These are phyloP conservation scores for Garrulus glandarius DNA, from an alignment of 2,797 vertebrate species.

Conservation along the genomic window DNA sequence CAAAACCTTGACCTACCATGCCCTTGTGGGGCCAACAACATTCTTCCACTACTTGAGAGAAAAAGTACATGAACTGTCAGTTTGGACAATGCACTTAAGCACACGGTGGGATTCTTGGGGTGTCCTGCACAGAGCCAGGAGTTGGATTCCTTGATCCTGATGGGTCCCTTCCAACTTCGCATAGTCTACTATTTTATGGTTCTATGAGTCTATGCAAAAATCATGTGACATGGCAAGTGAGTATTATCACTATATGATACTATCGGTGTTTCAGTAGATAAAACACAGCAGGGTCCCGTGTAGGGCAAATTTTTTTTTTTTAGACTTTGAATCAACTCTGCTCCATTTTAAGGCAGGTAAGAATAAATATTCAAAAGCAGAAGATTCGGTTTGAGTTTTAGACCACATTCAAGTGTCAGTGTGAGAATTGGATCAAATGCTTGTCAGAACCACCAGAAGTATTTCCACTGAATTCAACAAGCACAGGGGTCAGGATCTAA, in stretches of 20 bases:
- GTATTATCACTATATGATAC: not conserved
- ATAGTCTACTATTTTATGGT: not conserved
- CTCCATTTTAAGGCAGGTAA: not conserved
- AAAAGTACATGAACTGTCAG: not conserved
- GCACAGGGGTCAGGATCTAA: not conserved
- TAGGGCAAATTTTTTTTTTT: not conserved
- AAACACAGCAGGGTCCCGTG: not conserved
- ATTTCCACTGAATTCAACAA: not conserved
- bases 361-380: not conserved
- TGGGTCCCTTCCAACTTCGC: not conserved
- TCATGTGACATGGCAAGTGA: not conserved
- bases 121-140: not conserved
- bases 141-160: not conserved
- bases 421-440: not conserved
- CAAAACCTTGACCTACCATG: slow-evolving; percentile 6
- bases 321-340: not conserved
- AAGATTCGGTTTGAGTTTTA: not conserved
- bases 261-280: not conserved
- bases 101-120: not conserved
- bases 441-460: not conserved
- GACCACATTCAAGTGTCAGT: not conserved
- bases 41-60: not conserved
- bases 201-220: not conserved
- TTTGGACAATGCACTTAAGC: not conserved
- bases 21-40: slow-evolving; percentile 1